phyloP scores from a whole-genome alignment of 2,888 invertebrate genomes.

The Eudemis profundana region DNA sequence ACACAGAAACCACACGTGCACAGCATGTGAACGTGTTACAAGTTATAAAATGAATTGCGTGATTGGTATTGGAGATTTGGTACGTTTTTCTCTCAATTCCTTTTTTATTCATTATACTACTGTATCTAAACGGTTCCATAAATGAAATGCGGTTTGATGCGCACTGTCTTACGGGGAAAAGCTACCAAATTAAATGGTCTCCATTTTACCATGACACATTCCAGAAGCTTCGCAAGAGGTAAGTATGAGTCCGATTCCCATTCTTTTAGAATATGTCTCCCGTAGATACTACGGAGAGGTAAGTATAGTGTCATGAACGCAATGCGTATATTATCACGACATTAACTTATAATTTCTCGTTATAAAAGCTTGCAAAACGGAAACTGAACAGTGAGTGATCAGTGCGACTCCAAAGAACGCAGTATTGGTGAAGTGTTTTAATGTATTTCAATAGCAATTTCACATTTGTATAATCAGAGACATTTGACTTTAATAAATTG shows the following conservation, averaged over 20 bases:
- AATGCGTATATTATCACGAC: slow-evolving; percentile 41
- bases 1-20: not conserved
- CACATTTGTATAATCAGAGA: slow-evolving; percentile 62
- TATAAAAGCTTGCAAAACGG: slow-evolving; percentile 82
- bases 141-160: not conserved
- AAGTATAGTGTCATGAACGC: slow-evolving; percentile 51
- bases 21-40: too few relatives aligned
- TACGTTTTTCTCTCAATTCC: slow-evolving; percentile 19
- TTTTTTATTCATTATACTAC: not conserved
- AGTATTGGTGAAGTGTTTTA: slow-evolving; percentile 57
- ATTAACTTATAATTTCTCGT: slow-evolving; percentile 70
- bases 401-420: slow-evolving; percentile 55
- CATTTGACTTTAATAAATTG: slow-evolving; percentile 69
- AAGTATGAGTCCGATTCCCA: slow-evolving; percentile 56
- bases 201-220: slow-evolving; percentile 51
- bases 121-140: too few relatives aligned
- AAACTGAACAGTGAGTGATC: slow-evolving; percentile 74
- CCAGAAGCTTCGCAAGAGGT: slow-evolving; percentile 58
- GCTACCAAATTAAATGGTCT: slow-evolving; percentile 16
- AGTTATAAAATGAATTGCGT: slow-evolving; percentile 11
- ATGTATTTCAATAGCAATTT: slow-evolving; percentile 69
- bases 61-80: slow-evolving; percentile 17
- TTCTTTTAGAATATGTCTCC: slow-evolving; percentile 36
- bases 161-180: slow-evolving; percentile 6
- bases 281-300: slow-evolving; percentile 52